Evolutionary conservation across 2,888 invertebrate species (phyloP).

Genomic region (Neria commutata): DNA sequence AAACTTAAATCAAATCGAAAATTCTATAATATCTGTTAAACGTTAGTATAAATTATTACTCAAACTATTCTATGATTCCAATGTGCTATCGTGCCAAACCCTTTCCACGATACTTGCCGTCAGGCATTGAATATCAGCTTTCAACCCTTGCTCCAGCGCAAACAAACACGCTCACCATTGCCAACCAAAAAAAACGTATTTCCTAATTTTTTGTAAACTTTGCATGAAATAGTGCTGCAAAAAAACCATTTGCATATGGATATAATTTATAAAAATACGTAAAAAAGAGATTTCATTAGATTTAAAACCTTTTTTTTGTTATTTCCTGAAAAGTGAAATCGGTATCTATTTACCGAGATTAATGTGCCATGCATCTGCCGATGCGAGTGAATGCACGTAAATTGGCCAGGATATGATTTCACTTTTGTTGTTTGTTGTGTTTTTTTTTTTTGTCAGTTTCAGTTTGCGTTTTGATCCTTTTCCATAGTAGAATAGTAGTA

Average conservation of each 20-base stretch:
- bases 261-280: conserved; percentile 55
- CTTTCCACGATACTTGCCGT: no score
- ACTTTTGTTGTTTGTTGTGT: conserved; percentile 34
- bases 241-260: conserved; percentile 55
- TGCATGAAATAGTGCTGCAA: conserved; percentile 48
- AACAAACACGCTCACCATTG: no score
- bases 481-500: no score
- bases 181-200: no score
- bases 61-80: no score
- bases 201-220: conserved; percentile 40
- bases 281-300: conserved; percentile 45
- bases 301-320: conserved; percentile 32
- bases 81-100: no score
- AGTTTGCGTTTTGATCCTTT: no score
- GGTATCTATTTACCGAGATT: conserved; percentile 57
- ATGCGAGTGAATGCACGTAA: conserved; percentile 40
- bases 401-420: conserved; percentile 58
- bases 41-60: no score
- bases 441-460: conserved; percentile 13
- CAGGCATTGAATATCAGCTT: no score
- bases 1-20: no score
- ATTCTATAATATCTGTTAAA: no score
- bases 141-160: no score
- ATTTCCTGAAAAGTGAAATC: conserved; percentile 38
- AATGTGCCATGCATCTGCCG: conserved; percentile 53